phyloP scores from a whole-genome alignment of 2,888 invertebrate species.

The Tineola bisselliella region DNA sequence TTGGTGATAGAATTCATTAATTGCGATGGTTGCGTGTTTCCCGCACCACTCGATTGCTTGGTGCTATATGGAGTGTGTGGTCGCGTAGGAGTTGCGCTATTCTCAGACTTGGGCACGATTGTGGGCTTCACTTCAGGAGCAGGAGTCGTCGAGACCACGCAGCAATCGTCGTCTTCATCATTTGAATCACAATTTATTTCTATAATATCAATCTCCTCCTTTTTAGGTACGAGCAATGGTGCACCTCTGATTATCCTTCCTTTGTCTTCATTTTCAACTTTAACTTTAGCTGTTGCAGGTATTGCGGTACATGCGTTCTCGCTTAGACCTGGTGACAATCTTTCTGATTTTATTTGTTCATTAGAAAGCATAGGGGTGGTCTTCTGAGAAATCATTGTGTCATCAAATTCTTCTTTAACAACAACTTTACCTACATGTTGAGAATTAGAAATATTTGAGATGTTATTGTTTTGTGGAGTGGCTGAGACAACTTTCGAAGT shows the following conservation, averaged over 20 bases:
- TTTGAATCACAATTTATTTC: constrained; percentile 61
- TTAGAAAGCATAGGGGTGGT: constrained; percentile 39
- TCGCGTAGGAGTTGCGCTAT: constrained; percentile 29
- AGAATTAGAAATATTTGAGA: no score
- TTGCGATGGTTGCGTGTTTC: background rate
- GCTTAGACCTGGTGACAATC: constrained; percentile 36
- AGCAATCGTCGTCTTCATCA: constrained; percentile 60
- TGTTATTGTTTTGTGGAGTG: no score
- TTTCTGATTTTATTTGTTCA: constrained; percentile 42
- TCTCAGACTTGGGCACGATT: constrained; percentile 45
- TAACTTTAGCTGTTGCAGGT: constrained; percentile 41
- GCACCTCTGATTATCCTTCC: constrained; percentile 18
- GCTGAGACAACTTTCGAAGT: no score
- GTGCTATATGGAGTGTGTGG: background rate
- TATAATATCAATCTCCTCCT: constrained; percentile 36
- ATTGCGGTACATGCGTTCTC: constrained; percentile 20
- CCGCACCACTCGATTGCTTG: background rate
- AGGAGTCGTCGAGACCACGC: constrained; percentile 56
- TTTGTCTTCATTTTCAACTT: constrained; percentile 37
- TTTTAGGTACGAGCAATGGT: background rate
- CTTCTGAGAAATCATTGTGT: constrained; percentile 19
- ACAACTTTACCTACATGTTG: constrained; percentile 26
- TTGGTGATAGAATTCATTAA: background rate
- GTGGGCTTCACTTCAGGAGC: constrained; percentile 49
- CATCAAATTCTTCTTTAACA: constrained; percentile 46